phyloP scores from a whole-genome alignment of 92 coral and sea anemone genomes.

The Palythoa caribaeorum region DNA sequence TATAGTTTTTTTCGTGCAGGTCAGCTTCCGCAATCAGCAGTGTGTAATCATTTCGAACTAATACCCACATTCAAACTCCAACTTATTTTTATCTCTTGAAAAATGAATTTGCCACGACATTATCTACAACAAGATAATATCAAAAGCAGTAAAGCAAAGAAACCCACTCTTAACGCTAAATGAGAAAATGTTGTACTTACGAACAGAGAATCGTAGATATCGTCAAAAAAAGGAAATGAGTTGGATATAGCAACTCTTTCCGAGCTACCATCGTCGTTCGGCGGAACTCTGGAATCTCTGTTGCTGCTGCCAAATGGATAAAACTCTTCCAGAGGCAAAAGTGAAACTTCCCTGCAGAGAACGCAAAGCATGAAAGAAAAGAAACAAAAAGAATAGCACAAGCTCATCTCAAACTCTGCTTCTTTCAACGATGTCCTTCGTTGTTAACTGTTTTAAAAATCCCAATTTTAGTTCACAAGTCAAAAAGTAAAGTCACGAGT shows the following conservation, averaged over 20 bases:
- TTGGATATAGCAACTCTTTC: constrained; percentile 18
- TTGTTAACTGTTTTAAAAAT: too few species aligned
- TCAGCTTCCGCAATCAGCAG: too few species aligned
- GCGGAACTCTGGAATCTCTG: constrained; percentile 43
- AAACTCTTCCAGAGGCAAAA: constrained; percentile 5
- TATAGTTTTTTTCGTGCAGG: too few species aligned
- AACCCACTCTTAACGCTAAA: not conserved
- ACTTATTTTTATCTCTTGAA: too few species aligned
- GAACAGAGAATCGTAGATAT: constrained; percentile 50
- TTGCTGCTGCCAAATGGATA: constrained; percentile 29
- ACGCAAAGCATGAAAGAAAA: not conserved
- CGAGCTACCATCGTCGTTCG: constrained; percentile 52
- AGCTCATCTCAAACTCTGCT: not conserved
- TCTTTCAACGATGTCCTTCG: not conserved
- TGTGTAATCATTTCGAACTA: too few species aligned
- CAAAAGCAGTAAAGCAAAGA: too few species aligned
- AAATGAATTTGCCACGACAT: too few species aligned
- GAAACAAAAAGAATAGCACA: not conserved
- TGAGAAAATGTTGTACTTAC: constrained; percentile 28
- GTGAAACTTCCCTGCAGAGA: not conserved
- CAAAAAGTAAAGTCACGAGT: too few species aligned
- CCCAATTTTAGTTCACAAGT: too few species aligned
- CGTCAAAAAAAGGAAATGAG: constrained; percentile 52
- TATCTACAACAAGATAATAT: too few species aligned
- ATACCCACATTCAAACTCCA: too few species aligned